Base-by-base conservation (phyloP, 2,113 vertebrate species). In the Platichthys stellatus region DNA sequence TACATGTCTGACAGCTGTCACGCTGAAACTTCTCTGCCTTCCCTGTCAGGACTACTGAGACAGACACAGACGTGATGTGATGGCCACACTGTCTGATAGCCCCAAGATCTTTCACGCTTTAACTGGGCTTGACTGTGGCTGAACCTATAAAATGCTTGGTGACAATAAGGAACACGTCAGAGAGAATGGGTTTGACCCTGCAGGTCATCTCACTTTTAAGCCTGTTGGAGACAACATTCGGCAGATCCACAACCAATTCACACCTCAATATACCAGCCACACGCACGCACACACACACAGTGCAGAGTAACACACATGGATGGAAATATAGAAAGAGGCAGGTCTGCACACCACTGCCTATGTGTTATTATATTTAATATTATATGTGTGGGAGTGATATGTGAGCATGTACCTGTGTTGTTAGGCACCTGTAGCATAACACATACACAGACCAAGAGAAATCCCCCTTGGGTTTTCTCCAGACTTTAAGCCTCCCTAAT, bases 131-230 rank as follows among this genome's bases (percentile, higher is more conserved):
- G 91, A 92, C 91, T 89, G 89, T 54, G 89, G 91, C 92, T 88
- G 90, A 89, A 89, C 86, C 81, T 89, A 88, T 88, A 90, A 92
- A 93, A 86, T 88, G 85, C 88, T 84, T 63, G 18, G 75, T 81
- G 82, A 88, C 86, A 92, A 92, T 91, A 92, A 90, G 89, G 85
- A 83, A 89, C 90, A 90, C 81, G 86, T 91, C 90, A 74, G 62
- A 77, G 85, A 89, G 90, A 93, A 92, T 93, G 83, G 88, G 78
- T 92, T 92, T 93, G 93, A 94, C 93, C 93, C 86, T 17, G 21
- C 1, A 21, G 87, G 89, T 88, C 86, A 92, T 78, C 78, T 73
- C 14, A 53, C 59, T 88, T 93, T 92, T 88, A 90, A 92, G 74
- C 66, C 69, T 79, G 79, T 80, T 88, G 83, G 86, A 72, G 72